Conservation (phyloP, 2,113 vertebrate species). For the Psephotus haematonotus region DNA sequence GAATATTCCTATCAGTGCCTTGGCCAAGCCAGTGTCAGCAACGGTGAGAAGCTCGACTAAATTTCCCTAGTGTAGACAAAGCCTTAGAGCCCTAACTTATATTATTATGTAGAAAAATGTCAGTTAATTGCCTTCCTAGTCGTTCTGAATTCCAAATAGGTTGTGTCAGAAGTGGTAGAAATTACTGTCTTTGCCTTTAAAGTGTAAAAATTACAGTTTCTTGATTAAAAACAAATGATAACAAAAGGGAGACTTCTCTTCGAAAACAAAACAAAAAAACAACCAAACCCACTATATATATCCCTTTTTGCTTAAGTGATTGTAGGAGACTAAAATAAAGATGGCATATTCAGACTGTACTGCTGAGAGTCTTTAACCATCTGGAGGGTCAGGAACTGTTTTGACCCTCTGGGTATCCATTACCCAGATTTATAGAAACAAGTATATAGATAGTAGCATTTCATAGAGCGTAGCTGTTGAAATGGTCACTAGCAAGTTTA, state of each 20-base stretch:
- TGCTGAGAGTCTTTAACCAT: neutral
- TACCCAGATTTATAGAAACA: neutral
- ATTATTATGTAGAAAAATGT: constrained; percentile 60
- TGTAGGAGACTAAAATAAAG: neutral
- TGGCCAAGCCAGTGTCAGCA: constrained; percentile 1
- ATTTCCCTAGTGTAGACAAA: constrained; percentile 59
- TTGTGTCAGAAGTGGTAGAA: neutral
- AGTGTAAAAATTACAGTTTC: neutral
- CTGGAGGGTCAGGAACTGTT: neutral
- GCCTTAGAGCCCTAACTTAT: constrained; percentile 40
- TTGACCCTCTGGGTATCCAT: neutral
- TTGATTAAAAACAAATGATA: neutral
- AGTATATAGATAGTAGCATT: neutral
- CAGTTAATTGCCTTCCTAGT: constrained; percentile 49
- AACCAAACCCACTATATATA: neutral
- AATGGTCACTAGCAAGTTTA: neutral
- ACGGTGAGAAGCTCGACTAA: neutral
- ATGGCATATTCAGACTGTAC: neutral
- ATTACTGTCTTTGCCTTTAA: neutral
- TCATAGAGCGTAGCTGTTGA: neutral
- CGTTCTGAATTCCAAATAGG: constrained; percentile 34
- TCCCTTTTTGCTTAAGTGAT: neutral
- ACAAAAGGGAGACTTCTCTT: neutral
- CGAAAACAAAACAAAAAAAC: neutral
- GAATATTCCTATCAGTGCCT: neutral